These are phyloP conservation scores for Lycophotia porphyrea DNA, from an alignment of 2,888 invertebrate genomes.

Conservation along the genomic window DNA sequence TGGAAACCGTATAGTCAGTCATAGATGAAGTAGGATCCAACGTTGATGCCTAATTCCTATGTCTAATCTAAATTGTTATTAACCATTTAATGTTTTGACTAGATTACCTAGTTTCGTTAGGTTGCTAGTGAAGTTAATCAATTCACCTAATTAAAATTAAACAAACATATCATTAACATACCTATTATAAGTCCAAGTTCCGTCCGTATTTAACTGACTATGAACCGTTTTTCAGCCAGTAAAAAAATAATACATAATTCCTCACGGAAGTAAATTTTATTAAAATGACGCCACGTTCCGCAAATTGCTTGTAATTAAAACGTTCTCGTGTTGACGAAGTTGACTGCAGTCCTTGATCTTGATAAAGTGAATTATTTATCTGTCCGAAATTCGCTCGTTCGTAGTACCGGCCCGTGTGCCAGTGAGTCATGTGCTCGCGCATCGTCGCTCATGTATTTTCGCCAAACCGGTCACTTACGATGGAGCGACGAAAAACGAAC, in stretches of 20 bases:
- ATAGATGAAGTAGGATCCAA: neutral
- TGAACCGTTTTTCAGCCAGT: constrained; percentile 28
- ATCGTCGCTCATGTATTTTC: constrained; percentile 69
- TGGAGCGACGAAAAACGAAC: constrained; percentile 63
- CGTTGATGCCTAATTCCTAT: constrained; percentile 10
- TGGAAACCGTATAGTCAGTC: neutral
- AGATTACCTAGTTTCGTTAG: constrained; percentile 2
- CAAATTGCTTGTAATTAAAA: constrained; percentile 64
- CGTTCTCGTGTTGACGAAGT: constrained; percentile 56
- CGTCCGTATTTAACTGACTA: constrained; percentile 17
- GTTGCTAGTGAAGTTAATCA: constrained; percentile 17
- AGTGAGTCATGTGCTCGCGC: constrained; percentile 73
- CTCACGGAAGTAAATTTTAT: constrained; percentile 44
- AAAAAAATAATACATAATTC: constrained; percentile 34
- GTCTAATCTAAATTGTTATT: no score
- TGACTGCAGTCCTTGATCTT: constrained; percentile 65
- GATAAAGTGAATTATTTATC: constrained; percentile 69
- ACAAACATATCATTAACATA: constrained; percentile 29
- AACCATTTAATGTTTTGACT: neutral
- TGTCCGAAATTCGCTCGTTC: constrained; percentile 68
- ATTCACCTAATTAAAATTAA: constrained; percentile 33
- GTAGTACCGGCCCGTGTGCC: constrained; percentile 69
- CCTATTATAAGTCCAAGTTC: constrained; percentile 14
- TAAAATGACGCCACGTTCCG: constrained; percentile 54
- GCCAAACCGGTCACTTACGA: constrained; percentile 73